Conservation (phyloP, 2,888 invertebrate species). For the Drosophila acutilabella region DNA sequence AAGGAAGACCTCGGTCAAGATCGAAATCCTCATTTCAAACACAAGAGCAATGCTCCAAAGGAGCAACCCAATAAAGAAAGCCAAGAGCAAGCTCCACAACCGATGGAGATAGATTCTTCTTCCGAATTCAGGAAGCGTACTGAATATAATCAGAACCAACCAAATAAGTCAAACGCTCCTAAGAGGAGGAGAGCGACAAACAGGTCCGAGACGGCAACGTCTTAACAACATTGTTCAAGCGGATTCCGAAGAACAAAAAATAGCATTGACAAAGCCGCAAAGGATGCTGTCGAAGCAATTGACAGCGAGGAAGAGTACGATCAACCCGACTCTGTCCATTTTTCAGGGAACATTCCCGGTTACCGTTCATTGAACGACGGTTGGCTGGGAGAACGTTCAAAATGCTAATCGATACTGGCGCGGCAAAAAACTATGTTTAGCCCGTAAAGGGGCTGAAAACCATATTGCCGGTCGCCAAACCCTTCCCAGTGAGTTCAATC, state of each 20-base stretch:
- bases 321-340: background rate
- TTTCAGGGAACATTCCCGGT: background rate
- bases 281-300: background rate
- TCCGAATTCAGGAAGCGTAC: background rate
- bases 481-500: too few species aligned
- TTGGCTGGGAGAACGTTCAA: conserved; percentile 1
- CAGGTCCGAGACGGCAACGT: background rate
- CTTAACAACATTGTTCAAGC: conserved; percentile 1
- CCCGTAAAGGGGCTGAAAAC: too few species aligned
- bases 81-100: background rate
- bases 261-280: background rate
- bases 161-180: background rate
- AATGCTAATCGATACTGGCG: background rate
- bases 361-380: background rate
- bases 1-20: conserved; percentile 1
- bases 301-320: background rate
- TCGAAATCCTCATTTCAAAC: too few species aligned
- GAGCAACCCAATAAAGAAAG: too few species aligned
- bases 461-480: too few species aligned
- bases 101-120: conserved; percentile 1
- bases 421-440: background rate
- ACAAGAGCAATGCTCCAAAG: too few species aligned
- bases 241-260: background rate
- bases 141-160: background rate
- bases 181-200: background rate